Base-by-base conservation (phyloP, 2,797 vertebrate genomes). In the Cottoperca gobio region DNA sequence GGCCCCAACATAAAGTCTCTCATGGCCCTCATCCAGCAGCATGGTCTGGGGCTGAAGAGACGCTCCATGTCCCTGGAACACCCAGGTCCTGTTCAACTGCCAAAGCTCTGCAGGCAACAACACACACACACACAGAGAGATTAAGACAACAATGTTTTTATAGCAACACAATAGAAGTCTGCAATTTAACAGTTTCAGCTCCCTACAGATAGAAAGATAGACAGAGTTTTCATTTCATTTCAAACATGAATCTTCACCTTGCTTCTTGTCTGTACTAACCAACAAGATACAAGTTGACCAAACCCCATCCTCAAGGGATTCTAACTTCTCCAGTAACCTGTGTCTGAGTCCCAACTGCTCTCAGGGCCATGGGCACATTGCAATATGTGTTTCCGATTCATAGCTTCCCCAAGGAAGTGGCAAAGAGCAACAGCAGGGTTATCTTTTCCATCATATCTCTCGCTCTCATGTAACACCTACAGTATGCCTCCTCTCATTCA, bases 1-100 rank as follows among this genome's bases (percentile, higher is more conserved):
- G 93, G 96, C 97, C 89, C 98, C 98, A 45, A 99, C 90, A 11
- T 98, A 97, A 64, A 99, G 95, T 55, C 97, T 95, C 54, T 97
- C 97, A 74, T 97, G 96, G 86, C 96, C 96, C 66, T 99, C 97
- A 66, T 99, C 97, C 91, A 99, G 92, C 75, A 98, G 90, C 97
- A 99, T 96, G 53, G 95, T 91, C 49, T 94, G 96, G 39, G 97
- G 95, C 86, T 96, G 96, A 77, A 98, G 94, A 81, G 93, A 92
- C 61, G 94, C 94, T 78, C 95, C 95, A 0, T 94, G 94, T 43
- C 94, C 96, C 74, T 95, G 95, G 90, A 99, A 99, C 78, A 97
- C 89, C 88, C 95, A 96, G 0, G 96, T 99, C 89, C 98, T 96
- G 95, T 99, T 99, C 87, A 97, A 92, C 81, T 98, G 96, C 95